These are phyloP conservation scores for Trematomus bernacchii DNA, from an alignment of 2,797 vertebrate genomes.

Conservation along the genomic window DNA sequence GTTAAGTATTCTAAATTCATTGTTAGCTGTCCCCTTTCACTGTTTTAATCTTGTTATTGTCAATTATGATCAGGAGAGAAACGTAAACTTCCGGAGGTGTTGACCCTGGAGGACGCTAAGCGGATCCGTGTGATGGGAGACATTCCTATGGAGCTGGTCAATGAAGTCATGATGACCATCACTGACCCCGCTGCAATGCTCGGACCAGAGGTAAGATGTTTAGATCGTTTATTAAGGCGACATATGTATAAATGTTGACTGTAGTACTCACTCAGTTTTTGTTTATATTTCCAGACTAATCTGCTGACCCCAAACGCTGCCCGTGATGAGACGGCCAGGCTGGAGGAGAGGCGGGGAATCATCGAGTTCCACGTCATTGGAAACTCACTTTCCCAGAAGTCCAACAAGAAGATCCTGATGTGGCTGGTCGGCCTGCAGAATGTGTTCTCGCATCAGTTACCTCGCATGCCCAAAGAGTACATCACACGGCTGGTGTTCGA, in stretches of 20 bases:
- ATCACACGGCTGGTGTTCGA: slow-evolving; percentile 98
- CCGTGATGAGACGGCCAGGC: slow-evolving; percentile 94
- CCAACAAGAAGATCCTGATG: slow-evolving; percentile 98
- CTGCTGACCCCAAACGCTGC: slow-evolving; percentile 95
- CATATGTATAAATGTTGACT: not conserved
- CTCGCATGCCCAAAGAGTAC: slow-evolving; percentile 99
- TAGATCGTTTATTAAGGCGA: no score
- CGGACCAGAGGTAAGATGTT: slow-evolving; percentile 90
- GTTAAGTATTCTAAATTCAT: not conserved
- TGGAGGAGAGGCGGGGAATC: slow-evolving; percentile 96
- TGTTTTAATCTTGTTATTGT: not conserved
- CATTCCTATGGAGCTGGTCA: slow-evolving; percentile 99
- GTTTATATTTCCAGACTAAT: slow-evolving; percentile 86
- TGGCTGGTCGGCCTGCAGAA: slow-evolving; percentile 99
- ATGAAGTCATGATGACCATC: slow-evolving; percentile 99
- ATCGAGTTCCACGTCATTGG: slow-evolving; percentile 99
- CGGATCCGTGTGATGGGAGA: slow-evolving; percentile 97
- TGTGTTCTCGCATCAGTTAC: slow-evolving; percentile 98
- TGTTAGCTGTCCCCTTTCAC: not conserved
- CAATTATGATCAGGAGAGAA: slow-evolving; percentile 89
- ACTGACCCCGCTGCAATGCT: slow-evolving; percentile 98
- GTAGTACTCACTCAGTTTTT: not conserved
- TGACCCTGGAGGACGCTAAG: slow-evolving; percentile 97
- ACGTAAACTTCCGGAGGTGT: slow-evolving; percentile 93
- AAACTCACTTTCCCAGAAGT: slow-evolving; percentile 97